phyloP scores from a whole-genome alignment of 2,888 invertebrate species.

The Agrilus cyanescens region DNA sequence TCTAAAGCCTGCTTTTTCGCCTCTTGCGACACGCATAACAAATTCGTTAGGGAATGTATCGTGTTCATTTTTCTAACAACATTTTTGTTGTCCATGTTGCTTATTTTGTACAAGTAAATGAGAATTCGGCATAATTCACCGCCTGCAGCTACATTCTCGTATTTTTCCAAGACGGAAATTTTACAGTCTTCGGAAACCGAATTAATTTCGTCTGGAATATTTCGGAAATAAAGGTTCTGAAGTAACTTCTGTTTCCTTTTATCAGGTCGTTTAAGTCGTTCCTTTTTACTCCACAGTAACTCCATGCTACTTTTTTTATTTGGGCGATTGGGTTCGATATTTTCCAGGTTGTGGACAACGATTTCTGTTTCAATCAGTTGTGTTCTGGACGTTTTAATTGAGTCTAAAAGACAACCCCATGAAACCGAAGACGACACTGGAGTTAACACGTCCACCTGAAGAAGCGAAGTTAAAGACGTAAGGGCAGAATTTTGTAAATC shows the following conservation, averaged over 20 bases:
- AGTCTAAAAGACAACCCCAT: slow-evolving; percentile 26
- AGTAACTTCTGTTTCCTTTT: slow-evolving; percentile 17
- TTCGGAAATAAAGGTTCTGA: slow-evolving; percentile 24
- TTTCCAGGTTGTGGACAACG: slow-evolving; percentile 4
- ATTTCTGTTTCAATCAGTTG: slow-evolving; percentile 1
- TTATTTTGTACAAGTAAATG: slow-evolving; percentile 35
- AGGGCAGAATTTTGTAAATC: slow-evolving; percentile 23
- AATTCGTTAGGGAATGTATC: slow-evolving; percentile 33
- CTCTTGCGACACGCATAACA: slow-evolving; percentile 36
- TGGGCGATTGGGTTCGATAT: slow-evolving; percentile 7
- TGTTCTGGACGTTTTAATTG: slow-evolving; percentile 19
- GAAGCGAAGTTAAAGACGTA: slow-evolving; percentile 19
- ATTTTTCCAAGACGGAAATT: not conserved
- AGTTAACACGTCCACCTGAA: slow-evolving; percentile 13
- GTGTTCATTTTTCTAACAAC: slow-evolving; percentile 33
- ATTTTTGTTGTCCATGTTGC: slow-evolving; percentile 17
- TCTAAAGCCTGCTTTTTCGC: slow-evolving; percentile 37
- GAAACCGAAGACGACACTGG: slow-evolving; percentile 10
- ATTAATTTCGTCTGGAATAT: slow-evolving; percentile 5
- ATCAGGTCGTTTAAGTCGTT: slow-evolving; percentile 1
- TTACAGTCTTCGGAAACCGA: not conserved
- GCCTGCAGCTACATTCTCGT: slow-evolving; percentile 25
- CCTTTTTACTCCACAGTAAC: not conserved
- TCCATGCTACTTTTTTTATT: not conserved
- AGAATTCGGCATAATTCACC: slow-evolving; percentile 37